Conservation (phyloP, 1,140 invertebrate species). For the Popillia japonica region DNA sequence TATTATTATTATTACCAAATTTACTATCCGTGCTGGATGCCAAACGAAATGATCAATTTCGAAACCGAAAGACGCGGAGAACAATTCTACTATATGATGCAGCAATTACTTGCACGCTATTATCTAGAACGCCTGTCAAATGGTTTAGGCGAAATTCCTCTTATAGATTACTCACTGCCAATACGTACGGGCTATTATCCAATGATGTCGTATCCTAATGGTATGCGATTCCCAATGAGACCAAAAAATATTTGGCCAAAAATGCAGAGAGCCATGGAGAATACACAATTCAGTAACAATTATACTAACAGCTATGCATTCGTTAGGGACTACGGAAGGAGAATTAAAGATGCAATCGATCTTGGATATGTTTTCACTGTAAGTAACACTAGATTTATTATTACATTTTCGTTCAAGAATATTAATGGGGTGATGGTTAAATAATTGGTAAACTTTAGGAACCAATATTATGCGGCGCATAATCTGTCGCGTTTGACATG, state of each 20-base stretch:
- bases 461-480: no score
- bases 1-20: slow-evolving; percentile 71
- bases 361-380: slow-evolving; percentile 64
- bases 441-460: no score
- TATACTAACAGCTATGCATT: slow-evolving; percentile 51
- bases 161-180: slow-evolving; percentile 65
- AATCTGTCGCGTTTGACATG: no score
- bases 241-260: slow-evolving; percentile 53
- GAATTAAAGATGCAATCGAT: slow-evolving; percentile 71
- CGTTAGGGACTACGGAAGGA: slow-evolving; percentile 64
- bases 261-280: slow-evolving; percentile 9
- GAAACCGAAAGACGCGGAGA: slow-evolving; percentile 69
- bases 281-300: slow-evolving; percentile 2
- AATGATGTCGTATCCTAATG: slow-evolving; percentile 71
- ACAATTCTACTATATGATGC: slow-evolving; percentile 68
- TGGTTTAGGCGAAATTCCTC: slow-evolving; percentile 67
- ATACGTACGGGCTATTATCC: slow-evolving; percentile 72
- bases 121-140: slow-evolving; percentile 74
- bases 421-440: no score
- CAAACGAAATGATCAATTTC: slow-evolving; percentile 62
- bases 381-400: slow-evolving; percentile 48
- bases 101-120: slow-evolving; percentile 71
- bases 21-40: slow-evolving; percentile 72
- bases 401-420: no score
- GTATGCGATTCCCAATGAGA: slow-evolving; percentile 70